Evolutionary conservation across 2,113 vertebrate genomes (phyloP), one percentile per base, ranked within the genome.

Genomic region (Benitochromis conjunctus): DNA sequence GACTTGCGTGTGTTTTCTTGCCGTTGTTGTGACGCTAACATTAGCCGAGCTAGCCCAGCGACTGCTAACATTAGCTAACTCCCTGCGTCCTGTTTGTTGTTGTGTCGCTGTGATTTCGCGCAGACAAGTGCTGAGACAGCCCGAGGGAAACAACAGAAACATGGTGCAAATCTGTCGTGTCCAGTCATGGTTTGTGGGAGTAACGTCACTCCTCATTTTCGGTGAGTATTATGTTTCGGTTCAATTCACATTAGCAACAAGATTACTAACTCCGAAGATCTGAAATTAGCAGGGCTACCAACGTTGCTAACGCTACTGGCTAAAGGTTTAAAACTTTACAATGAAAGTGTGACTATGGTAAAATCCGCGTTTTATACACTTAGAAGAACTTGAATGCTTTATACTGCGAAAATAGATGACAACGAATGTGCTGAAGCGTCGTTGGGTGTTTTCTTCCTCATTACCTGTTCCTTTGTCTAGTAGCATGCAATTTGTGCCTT

Each of bases 181-280:
- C 56, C 90, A 88, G 83, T 81, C 88, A 7, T 86, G 91, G 87
- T 83, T 76, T 56, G 6, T 89, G 34, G 88, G 88, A 29, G 9
- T 93, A 12, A 91, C 69, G 53, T 29, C 92, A 5, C 83, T 80
- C 18, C 18, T 95, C 60, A 38, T 96, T 56, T 87, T 95, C 24
- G 94, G 96, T 96, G 85, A 93, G 94, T 93, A 51, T 60, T 13
- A 5, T 64, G 34, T 21, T 51, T 19, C 16, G 9, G 6, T 60
- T 55, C 10, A 43, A 19, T 1, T 26, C 2, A 21, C 41, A 34
- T 31, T n/a, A 24, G 18, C 12, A 81, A 48, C 29, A 13, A 53
- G 9, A 41, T 19, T 34, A 46, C 14, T 19, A 55, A 36, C 56
- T 43, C 18, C 21, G 29, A 86, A 90, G 84, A 89, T 88, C 19